Base-by-base conservation (phyloP, 2,888 invertebrate species). In the Acrobeloides nanus region DNA sequence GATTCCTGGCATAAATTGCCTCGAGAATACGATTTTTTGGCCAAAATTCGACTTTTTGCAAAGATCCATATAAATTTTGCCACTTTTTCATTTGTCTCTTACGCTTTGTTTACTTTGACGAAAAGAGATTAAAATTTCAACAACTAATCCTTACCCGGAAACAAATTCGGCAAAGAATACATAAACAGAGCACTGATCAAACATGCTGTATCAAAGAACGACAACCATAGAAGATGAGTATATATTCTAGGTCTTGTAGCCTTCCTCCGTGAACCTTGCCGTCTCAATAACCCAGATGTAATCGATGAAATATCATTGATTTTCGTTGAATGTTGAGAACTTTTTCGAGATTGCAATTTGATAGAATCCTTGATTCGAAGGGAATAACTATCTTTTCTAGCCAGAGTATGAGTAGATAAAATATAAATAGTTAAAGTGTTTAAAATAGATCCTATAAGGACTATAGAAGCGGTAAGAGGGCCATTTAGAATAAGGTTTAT, bases 201-300 rank as follows among this genome's bases (percentile, higher is more conserved):
- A 23, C 59, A 27, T 12, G 52, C 35, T 1, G 48, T 61, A 38
- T 59, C 59, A 21, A 46, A 61, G 23, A 53, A 32, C 23, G 50
- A 38, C 20, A 59, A 40, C 52, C 57, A 61, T 12, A 59, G 33
- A 21, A 59, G 46, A 39, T 59, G 61, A 15, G 46, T 49, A 38
- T 59, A 61, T 44, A 59, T 59, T 18, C 57, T 26, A 12, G 57
- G 57, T 37, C 56, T 35, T 17, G 29, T 48, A 4, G 15, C 23
- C 17, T 21, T 26, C 1, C 24, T 38, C 8, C 8, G 17, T 29
- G 29, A 29, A 12, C 29, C 10, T 35, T 8, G n/a, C 17, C 37
- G 37, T 35, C 37, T 8, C 10, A 12, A 12, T 29, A 12, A 12
- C 29, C 29, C 10, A 29, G 15, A 29, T 8, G 18, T 38, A 17